Conservation (phyloP, 2,888 invertebrate species). For the Terebella lapidaria region DNA sequence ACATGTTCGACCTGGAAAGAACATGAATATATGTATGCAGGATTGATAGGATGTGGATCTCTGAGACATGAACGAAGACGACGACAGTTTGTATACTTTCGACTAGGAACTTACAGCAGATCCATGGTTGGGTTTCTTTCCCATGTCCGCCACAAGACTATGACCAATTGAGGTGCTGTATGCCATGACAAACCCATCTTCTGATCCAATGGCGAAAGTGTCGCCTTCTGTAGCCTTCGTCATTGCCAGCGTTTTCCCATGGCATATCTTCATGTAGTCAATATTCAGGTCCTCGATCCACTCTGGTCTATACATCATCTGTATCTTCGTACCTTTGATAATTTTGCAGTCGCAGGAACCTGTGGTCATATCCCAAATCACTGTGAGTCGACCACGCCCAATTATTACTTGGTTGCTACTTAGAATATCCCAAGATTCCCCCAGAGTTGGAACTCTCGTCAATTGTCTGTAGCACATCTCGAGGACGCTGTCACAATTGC, state of each 20-base stretch:
- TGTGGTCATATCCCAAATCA: constrained; percentile 40
- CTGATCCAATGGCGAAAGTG: background rate
- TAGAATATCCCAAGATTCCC: constrained; percentile 26
- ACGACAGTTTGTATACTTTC: too few species aligned
- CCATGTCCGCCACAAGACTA: background rate
- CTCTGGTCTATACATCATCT: constrained; percentile 14
- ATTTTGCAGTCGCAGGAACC: constrained; percentile 38
- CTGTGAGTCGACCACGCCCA: constrained; percentile 23
- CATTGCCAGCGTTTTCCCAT: background rate
- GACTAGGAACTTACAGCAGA: background rate
- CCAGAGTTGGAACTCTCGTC: constrained; percentile 37
- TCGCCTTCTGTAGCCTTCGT: background rate
- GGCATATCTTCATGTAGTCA: background rate
- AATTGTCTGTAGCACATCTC: constrained; percentile 31
- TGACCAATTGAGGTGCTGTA: background rate
- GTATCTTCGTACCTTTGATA: constrained; percentile 12
- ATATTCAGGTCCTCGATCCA: background rate
- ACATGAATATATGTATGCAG: background rate
- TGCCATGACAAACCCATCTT: background rate
- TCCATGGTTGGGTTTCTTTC: constrained; percentile 2
- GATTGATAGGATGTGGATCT: background rate
- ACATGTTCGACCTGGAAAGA: background rate
- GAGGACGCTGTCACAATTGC: constrained; percentile 18
- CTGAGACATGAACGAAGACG: background rate
- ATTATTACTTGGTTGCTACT: constrained; percentile 32